A percentile compares a stretch with the other conserved stretches of the same genome.
Conservation (phyloP, 2,113 vertebrate species). For the Leptobrachium ailaonicum region DNA sequence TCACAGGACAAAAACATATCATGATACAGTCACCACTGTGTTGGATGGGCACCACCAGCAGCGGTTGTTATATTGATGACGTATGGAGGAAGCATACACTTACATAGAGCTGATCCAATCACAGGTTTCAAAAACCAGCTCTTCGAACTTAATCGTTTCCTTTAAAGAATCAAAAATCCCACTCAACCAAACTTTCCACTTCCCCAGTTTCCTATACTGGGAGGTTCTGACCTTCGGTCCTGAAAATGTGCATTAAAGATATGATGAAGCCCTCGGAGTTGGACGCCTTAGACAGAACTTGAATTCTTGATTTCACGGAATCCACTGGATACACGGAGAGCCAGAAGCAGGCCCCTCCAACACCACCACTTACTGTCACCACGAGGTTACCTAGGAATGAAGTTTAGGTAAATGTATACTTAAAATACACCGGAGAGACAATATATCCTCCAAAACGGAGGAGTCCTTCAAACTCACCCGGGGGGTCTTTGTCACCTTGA, state of each 20-base stretch:
- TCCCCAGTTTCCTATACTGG: neutral
- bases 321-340: constrained; percentile 61
- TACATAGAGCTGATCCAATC: too few relatives aligned
- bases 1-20: too few relatives aligned
- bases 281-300: constrained; percentile 55
- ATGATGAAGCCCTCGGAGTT: constrained; percentile 51
- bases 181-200: too few relatives aligned
- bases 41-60: too few relatives aligned
- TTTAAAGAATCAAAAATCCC: too few relatives aligned
- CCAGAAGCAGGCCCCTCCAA: constrained; percentile 57
- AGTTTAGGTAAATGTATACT: neutral
- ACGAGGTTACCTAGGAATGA: constrained; percentile 50
- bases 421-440: too few relatives aligned
- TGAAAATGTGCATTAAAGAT: constrained; percentile 53
- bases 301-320: constrained; percentile 60
- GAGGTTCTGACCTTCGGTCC: constrained; percentile 52
- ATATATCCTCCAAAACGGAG: constrained; percentile 33
- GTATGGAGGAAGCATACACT: too few relatives aligned
- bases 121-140: too few relatives aligned
- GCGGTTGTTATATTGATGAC: too few relatives aligned
- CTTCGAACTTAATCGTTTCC: too few relatives aligned
- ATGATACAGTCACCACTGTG: too few relatives aligned
- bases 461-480: constrained; percentile 50
- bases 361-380: constrained; percentile 55
- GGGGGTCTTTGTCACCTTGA: constrained; percentile 8